Conservation (phyloP, 2,797 vertebrate species). For the Cynopterus sphinx region DNA sequence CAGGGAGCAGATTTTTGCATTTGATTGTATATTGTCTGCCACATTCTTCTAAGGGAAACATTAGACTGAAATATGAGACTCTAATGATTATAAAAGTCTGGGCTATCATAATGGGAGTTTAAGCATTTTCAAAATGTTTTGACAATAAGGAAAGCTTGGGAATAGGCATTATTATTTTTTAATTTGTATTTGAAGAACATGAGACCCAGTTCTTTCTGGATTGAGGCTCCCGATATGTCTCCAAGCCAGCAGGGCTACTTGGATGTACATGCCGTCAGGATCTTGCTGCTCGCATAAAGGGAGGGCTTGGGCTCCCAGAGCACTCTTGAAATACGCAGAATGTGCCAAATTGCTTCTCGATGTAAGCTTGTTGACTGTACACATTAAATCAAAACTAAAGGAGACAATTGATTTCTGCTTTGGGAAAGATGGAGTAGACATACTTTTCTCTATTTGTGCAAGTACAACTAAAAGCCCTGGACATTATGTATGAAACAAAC, state of each 20-base stretch:
- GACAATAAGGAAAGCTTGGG: background rate
- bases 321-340: no score
- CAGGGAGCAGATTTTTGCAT: background rate
- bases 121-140: conserved; percentile 39
- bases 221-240: background rate
- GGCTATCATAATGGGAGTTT: background rate
- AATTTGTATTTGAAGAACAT: conserved; percentile 35
- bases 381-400: no score
- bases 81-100: background rate
- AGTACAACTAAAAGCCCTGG: background rate
- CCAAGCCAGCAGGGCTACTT: background rate
- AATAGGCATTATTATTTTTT: background rate
- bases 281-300: background rate
- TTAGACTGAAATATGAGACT: background rate
- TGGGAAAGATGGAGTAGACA: background rate
- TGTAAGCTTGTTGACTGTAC: no score
- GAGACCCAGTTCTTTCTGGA: background rate
- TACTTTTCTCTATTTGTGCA: background rate
- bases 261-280: background rate
- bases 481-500: background rate
- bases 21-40: background rate
- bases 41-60: background rate
- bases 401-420: background rate
- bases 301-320: background rate
- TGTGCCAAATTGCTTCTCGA: no score